phyloP scores from a whole-genome alignment of 2,888 invertebrate genomes.

The Melanophora roralis region DNA sequence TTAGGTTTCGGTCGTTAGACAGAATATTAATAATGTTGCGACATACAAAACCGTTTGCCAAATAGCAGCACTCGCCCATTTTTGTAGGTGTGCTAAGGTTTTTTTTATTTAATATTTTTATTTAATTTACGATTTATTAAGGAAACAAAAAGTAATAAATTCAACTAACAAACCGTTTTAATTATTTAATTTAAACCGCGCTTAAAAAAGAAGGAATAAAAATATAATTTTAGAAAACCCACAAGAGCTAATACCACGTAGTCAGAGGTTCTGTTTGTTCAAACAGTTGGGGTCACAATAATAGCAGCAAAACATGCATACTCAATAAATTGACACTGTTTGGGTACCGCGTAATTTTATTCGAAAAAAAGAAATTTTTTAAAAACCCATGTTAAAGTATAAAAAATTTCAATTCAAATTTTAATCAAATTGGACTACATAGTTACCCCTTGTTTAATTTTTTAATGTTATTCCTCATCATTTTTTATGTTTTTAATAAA shows the following conservation, averaged over 20 bases:
- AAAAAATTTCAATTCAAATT: no score
- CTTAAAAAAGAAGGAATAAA: background rate
- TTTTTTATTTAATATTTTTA: background rate
- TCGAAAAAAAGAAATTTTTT: no score
- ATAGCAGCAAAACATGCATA: no score
- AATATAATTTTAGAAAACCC: background rate
- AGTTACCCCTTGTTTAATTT: no score
- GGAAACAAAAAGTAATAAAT: background rate
- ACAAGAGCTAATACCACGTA: no score
- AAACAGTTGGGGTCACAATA: no score
- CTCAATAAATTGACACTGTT: no score
- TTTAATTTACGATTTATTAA: background rate
- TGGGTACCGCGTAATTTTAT: no score
- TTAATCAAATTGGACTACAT: no score
- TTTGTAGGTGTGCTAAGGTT: background rate
- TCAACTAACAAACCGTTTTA: background rate
- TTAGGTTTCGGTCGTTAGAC: conserved; percentile 72
- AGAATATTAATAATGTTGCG: conserved; percentile 62
- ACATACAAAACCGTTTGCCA: conserved; percentile 51
- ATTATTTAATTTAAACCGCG: background rate
- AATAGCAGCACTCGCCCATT: background rate
- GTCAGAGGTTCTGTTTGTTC: background rate
- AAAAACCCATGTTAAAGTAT: no score
- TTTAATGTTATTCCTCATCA: no score
- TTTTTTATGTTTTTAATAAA: no score